Evolutionary conservation across 2,888 invertebrate species (phyloP).

Genomic region (Dyspetes luteomarginatus): DNA sequence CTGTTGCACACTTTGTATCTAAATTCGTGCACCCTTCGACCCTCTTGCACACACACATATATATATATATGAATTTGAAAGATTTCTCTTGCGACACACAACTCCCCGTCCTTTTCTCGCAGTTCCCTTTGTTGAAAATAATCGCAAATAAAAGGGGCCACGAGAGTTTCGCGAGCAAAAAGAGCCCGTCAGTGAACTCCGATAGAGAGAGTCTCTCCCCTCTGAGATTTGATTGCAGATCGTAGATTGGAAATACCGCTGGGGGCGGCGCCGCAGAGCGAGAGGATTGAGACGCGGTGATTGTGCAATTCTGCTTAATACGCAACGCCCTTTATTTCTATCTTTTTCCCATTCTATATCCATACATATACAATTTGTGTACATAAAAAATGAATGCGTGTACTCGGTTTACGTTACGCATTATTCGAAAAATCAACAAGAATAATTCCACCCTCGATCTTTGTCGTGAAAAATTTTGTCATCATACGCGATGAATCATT

Average conservation of each 20-base stretch:
- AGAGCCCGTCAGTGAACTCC: constrained; percentile 69
- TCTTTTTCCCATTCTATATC: constrained; percentile 31
- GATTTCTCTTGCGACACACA: constrained; percentile 26
- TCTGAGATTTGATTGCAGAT: constrained; percentile 77
- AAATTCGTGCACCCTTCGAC: constrained; percentile 24
- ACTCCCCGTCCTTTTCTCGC: constrained; percentile 50
- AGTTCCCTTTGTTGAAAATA: constrained; percentile 66
- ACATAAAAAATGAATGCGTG: background rate
- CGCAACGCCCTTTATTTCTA: constrained; percentile 49
- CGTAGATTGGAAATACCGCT: constrained; percentile 62
- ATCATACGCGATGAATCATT: constrained; percentile 26
- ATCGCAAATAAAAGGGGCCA: constrained; percentile 77
- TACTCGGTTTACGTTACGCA: constrained; percentile 22
- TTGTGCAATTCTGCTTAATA: constrained; percentile 57
- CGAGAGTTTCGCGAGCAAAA: constrained; percentile 61
- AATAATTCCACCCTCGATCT: constrained; percentile 19
- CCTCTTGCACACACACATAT: constrained; percentile 2
- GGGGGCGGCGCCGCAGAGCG: constrained; percentile 22
- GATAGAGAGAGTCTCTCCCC: too few relatives aligned
- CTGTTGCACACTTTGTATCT: constrained; percentile 46
- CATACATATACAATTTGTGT: background rate
- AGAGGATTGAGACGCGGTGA: constrained; percentile 62
- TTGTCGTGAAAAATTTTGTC: background rate
- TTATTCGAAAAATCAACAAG: constrained; percentile 33
- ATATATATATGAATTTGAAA: background rate